Conservation (phyloP, 23 tunicate genomes). For the Styela plicata region DNA sequence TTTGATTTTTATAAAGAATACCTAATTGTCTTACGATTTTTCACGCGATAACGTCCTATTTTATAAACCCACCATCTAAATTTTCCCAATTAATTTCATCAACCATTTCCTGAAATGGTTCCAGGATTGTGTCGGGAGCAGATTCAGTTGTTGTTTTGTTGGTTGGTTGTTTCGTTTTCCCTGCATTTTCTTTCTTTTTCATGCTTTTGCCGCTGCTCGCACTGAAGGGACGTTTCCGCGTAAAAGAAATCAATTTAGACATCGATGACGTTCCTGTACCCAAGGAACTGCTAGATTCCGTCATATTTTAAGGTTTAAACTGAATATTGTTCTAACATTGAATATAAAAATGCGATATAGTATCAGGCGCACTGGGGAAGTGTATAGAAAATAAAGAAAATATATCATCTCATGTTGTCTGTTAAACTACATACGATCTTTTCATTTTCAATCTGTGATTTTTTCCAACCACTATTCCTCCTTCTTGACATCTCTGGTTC, state of each 20-base stretch:
- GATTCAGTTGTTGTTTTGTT: not conserved
- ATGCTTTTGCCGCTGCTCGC: slow-evolving; percentile 1
- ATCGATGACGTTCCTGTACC: slow-evolving; percentile 8
- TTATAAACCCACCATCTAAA: slow-evolving; percentile 39
- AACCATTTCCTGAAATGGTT: slow-evolving; percentile 76
- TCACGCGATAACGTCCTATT: too few species aligned
- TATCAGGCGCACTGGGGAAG: too few species aligned
- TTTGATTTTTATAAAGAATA: not conserved
- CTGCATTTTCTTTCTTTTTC: not conserved
- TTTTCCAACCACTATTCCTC: too few species aligned
- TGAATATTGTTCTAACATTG: too few species aligned
- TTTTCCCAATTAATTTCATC: slow-evolving; percentile 72
- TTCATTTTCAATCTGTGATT: too few species aligned
- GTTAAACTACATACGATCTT: too few species aligned
- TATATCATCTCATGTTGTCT: too few species aligned
- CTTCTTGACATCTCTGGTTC: too few species aligned
- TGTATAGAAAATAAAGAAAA: too few species aligned
- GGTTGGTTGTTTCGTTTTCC: not conserved
- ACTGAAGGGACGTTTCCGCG: slow-evolving; percentile 12
- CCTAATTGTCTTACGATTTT: not conserved
- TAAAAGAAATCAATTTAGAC: not conserved
- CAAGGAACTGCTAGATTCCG: not conserved
- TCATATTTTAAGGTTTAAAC: too few species aligned
- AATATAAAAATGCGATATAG: too few species aligned
- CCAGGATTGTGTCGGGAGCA: slow-evolving; percentile 24